Percentiles rank a stretch among this genome's conserved stretches.
phyloP scores from a whole-genome alignment of 2,113 vertebrate genomes.

The Bettongia penicillata region DNA sequence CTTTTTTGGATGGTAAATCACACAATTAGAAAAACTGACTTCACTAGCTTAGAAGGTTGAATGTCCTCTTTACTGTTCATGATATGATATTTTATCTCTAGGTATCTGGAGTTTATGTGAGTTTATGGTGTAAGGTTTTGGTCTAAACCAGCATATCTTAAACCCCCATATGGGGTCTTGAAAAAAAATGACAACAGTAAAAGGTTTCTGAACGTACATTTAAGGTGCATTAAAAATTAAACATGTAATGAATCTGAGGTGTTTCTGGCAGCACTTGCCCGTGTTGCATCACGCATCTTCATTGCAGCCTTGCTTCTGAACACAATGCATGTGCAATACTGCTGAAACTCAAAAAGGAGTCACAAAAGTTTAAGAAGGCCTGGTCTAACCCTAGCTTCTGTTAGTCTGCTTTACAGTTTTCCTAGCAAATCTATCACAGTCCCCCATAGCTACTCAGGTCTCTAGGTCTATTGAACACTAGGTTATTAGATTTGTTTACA shows the following conservation, averaged over 20 bases:
- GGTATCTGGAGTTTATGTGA: not conserved
- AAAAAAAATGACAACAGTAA: too few relatives aligned
- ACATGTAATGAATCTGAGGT: too few relatives aligned
- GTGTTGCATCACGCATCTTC: too few relatives aligned
- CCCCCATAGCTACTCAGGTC: not conserved
- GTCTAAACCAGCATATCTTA: not conserved
- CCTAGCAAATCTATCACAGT: not conserved
- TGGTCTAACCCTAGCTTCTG: not conserved
- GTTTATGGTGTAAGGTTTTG: not conserved
- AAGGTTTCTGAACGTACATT: too few relatives aligned
- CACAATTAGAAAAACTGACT: not conserved
- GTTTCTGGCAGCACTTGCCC: too few relatives aligned
- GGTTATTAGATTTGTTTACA: not conserved
- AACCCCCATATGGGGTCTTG: too few relatives aligned
- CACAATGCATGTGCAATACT: too few relatives aligned
- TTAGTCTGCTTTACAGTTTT: not conserved
- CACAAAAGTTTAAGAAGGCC: too few relatives aligned
- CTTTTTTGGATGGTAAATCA: not conserved
- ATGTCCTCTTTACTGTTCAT: not conserved
- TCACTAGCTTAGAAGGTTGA: not conserved
- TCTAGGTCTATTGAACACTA: not conserved
- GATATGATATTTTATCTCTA: not conserved
- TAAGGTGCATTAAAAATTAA: too few relatives aligned
- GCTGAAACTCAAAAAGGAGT: too few relatives aligned
- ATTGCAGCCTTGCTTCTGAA: too few relatives aligned